A percentile compares a stretch with the other conserved stretches of the same genome.
Evolutionary conservation across 2,888 invertebrate species (phyloP).

Genomic region (Rhyacophila evoluta): DNA sequence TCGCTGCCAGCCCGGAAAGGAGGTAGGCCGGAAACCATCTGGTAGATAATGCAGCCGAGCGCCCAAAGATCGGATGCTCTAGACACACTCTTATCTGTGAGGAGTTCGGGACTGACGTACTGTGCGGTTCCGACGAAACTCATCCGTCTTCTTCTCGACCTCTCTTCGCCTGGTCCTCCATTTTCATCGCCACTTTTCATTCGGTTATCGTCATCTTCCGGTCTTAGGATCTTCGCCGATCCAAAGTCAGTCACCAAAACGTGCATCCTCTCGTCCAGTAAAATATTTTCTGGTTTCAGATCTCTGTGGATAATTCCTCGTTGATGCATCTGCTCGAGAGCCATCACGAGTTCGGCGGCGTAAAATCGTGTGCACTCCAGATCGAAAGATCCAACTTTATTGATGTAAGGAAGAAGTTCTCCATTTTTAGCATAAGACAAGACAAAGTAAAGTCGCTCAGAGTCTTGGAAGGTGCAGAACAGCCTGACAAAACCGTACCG

Average conservation of each 20-base stretch:
- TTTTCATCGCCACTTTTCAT: conserved; percentile 55
- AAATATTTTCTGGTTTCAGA: conserved; percentile 97
- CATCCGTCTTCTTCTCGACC: conserved; percentile 73
- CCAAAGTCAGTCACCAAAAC: conserved; percentile 98
- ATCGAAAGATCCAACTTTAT: conserved; percentile 91
- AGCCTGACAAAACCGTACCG: conserved; percentile 93
- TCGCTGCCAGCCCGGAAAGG: conserved; percentile 94
- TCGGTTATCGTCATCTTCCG: conserved; percentile 59
- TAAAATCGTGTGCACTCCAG: conserved; percentile 92
- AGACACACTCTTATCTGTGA: conserved; percentile 82
- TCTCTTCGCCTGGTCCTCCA: conserved; percentile 59
- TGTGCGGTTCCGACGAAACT: conserved; percentile 99
- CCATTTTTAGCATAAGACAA: conserved; percentile 95
- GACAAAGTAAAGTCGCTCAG: conserved; percentile 93
- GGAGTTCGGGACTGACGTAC: conserved; percentile 97
- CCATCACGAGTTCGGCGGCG: conserved; percentile 91
- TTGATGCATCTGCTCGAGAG: conserved; percentile 91
- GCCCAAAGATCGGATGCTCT: conserved; percentile 96
- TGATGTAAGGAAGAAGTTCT: conserved; percentile 92
- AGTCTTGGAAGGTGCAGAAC: conserved; percentile 97
- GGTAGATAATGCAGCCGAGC: conserved; percentile 95
- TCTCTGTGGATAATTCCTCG: conserved; percentile 94
- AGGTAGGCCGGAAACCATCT: conserved; percentile 94
- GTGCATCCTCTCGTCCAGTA: conserved; percentile 96
- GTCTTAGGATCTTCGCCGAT: conserved; percentile 85